phyloP scores from a whole-genome alignment of 2,797 vertebrate genomes.

The Hirundo rustica region DNA sequence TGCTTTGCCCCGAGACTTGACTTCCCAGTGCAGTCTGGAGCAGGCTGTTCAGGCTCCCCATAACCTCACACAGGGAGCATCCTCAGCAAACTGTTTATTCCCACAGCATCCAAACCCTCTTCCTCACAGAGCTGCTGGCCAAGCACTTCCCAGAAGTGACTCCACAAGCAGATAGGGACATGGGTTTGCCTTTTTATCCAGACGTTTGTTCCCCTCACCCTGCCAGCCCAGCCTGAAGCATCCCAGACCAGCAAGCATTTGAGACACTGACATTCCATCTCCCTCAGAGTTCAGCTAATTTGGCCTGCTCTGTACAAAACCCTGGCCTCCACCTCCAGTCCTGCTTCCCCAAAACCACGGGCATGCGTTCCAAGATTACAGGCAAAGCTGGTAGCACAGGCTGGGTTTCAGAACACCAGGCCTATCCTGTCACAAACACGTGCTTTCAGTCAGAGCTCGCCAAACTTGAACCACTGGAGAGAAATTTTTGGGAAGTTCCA shows the following conservation, averaged over 20 bases:
- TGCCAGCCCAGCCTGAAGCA: constrained; percentile 13
- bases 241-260: neutral
- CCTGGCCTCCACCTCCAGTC: neutral
- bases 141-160: neutral
- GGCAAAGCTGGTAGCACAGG: constrained; percentile 25
- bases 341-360: neutral
- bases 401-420: neutral
- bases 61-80: neutral
- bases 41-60: neutral
- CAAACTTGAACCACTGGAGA: constrained; percentile 3
- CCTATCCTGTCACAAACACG: constrained; percentile 9
- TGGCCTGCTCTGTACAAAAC: neutral
- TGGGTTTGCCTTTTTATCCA: neutral
- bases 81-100: neutral
- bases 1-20: neutral
- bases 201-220: neutral
- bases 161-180: neutral
- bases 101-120: neutral
- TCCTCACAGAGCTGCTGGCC: neutral
- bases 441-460: neutral
- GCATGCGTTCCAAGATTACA: neutral
- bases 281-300: neutral
- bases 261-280: neutral
- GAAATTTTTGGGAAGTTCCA: constrained; percentile 15
- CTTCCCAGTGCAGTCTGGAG: neutral